Base-by-base conservation (phyloP, 2,888 invertebrate genomes). In the Papilio elwesi region DNA sequence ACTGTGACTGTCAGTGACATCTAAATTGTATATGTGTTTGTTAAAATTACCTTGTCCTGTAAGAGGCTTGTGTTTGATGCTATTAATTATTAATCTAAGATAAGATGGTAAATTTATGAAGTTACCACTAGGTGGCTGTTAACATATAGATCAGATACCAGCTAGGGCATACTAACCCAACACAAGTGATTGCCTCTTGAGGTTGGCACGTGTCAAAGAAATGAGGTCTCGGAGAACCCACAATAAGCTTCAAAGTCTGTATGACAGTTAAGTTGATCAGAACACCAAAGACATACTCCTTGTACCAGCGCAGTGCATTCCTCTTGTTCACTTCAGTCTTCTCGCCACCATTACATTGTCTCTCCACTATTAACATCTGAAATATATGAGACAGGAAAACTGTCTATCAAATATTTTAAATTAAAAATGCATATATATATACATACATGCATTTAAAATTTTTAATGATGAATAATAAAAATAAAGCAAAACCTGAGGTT, bases 131-230 rank as follows among this genome's bases (percentile, higher is more conserved):
- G 26, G 4, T 26, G 26, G 1, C 26, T 26, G 1, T 26, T 26
- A 26, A 1, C 26, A 1, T 26, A 4, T 26, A 26, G 1, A 26
- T 26, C 4, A 4, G 26, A 26, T 26, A 26, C 26, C 4, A 26
- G 2, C 4, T 10, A 7, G n/a, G 7, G 4, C 26, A 36, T 55
- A 76, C 81, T 77, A 77, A 93, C 93, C 80, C 89, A 76, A 85
- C 72, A 85, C 97, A 97, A 74, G 95, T 95, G 49, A 84, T 76
- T 0, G 95, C 95, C 65, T 95, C 95, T 74, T 95, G 94, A 7
- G 97, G 97, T 68, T 88, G 87, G 83, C 97, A 97, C 0, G 96
- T 96, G 78, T 96, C 96, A 76, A 97, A 94, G 87, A 97, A 97
- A 83, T 97, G 97, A 0, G 97, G 97, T 76, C 97, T 92, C 0